phyloP scores from a whole-genome alignment of 2,113 vertebrate genomes.

The Corythornis cristatus region DNA sequence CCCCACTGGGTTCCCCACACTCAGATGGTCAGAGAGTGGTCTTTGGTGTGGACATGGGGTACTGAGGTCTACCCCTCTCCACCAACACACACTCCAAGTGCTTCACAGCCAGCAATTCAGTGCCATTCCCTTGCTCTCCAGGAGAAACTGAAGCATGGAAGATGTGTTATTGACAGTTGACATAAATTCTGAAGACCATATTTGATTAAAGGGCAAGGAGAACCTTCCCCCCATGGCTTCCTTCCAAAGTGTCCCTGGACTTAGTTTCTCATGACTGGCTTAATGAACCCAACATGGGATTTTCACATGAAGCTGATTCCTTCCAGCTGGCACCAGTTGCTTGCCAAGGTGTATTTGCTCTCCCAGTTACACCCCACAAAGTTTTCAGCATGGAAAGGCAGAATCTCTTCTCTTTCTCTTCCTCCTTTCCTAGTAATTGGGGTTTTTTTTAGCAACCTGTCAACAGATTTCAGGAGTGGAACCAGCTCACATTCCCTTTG shows the following conservation, averaged over 20 bases:
- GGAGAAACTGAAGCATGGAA: background rate
- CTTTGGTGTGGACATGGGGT: too few relatives aligned
- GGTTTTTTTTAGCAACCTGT: background rate
- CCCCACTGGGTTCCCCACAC: accelerated
- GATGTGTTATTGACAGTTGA: background rate
- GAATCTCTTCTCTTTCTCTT: background rate
- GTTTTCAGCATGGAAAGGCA: slow-evolving; percentile 11
- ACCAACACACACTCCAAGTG: background rate
- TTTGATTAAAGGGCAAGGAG: background rate
- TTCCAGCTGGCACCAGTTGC: slow-evolving; percentile 12
- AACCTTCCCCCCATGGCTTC: background rate
- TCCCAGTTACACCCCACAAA: slow-evolving; percentile 1
- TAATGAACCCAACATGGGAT: background rate
- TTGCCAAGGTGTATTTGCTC: background rate
- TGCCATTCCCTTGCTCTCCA: background rate
- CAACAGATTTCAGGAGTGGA: slow-evolving; percentile 42
- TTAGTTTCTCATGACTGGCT: background rate
- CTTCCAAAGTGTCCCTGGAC: background rate
- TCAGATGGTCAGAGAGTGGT: background rate
- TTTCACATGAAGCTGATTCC: background rate
- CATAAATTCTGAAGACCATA: background rate
- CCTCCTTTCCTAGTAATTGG: slow-evolving; percentile 3
- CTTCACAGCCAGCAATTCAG: background rate
- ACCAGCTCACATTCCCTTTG: slow-evolving; percentile 11
- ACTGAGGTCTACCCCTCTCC: background rate